These are phyloP conservation scores for Takifugu flavidus DNA, from an alignment of 2,113 vertebrate genomes.

Conservation along the genomic window DNA sequence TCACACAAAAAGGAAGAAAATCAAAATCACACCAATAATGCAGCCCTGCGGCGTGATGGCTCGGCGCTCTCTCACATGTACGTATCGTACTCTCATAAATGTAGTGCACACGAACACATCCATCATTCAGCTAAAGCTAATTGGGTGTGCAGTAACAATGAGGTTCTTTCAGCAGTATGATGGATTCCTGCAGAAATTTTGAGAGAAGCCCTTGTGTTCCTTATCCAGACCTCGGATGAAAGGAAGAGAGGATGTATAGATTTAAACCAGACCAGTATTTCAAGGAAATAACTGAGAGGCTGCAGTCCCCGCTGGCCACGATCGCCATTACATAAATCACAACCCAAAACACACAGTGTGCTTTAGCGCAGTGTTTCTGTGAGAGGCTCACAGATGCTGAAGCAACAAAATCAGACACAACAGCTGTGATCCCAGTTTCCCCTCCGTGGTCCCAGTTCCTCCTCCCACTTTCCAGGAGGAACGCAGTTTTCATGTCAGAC, in stretches of 20 bases:
- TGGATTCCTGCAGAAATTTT: slow-evolving; percentile 44
- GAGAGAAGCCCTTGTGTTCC: slow-evolving; percentile 35
- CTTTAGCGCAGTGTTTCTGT: too few relatives aligned
- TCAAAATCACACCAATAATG: slow-evolving; percentile 51
- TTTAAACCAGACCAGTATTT: slow-evolving; percentile 42
- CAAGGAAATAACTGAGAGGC: slow-evolving; percentile 30
- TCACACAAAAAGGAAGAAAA: background rate
- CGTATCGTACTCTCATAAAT: slow-evolving; percentile 8
- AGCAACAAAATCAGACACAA: too few relatives aligned
- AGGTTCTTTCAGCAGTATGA: slow-evolving; percentile 13
- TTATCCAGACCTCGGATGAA: slow-evolving; percentile 15
- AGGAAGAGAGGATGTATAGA: slow-evolving; percentile 19
- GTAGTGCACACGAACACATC: slow-evolving; percentile 36
- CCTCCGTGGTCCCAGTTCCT: too few relatives aligned
- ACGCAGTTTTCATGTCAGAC: too few relatives aligned
- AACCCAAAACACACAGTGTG: too few relatives aligned
- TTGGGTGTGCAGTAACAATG: slow-evolving; percentile 12
- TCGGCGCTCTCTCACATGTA: slow-evolving; percentile 18
- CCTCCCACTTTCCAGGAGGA: too few relatives aligned
- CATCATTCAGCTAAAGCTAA: slow-evolving; percentile 40
- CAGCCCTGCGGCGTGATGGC: slow-evolving; percentile 23
- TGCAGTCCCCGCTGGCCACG: background rate
- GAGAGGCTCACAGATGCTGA: too few relatives aligned
- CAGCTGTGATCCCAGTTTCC: too few relatives aligned
- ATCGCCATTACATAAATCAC: too few relatives aligned